Conservation (phyloP, 2,113 vertebrate species). For the Mormyrus lacerda region DNA sequence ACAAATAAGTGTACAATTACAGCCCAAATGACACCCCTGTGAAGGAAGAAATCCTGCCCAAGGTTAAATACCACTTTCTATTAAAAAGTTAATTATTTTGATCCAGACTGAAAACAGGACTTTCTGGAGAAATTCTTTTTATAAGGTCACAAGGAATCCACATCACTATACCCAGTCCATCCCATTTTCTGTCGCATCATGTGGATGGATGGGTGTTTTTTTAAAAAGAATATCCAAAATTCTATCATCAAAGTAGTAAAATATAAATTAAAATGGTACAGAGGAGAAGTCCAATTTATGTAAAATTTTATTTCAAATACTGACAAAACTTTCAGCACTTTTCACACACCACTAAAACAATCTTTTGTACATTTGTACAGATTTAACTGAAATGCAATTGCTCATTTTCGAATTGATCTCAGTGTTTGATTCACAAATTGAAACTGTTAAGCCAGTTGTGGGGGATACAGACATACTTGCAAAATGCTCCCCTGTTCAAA, state of each 20-base stretch:
- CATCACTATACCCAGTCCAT: neutral
- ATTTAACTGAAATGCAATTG: neutral
- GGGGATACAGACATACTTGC: conserved; percentile 39
- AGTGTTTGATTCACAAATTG: conserved; percentile 15
- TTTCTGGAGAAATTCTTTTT: neutral
- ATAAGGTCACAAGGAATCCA: neutral
- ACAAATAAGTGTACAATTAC: neutral
- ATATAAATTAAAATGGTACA: neutral
- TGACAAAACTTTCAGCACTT: conserved; percentile 54
- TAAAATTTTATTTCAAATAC: conserved; percentile 74
- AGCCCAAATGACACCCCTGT: neutral
- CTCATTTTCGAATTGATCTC: neutral
- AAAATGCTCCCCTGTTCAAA: conserved; percentile 44
- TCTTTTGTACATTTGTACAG: conserved; percentile 39
- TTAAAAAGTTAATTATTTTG: neutral
- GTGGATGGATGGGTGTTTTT: neutral
- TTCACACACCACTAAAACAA: conserved; percentile 52
- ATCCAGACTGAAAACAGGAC: neutral
- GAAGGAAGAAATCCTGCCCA: neutral
- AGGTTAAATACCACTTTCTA: neutral
- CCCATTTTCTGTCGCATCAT: neutral
- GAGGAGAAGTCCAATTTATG: conserved; percentile 44
- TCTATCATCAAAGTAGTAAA: neutral
- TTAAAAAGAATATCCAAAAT: neutral
- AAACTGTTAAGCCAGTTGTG: conserved; percentile 35